phyloP scores from a whole-genome alignment of 2,113 vertebrate genomes.

The Galbula dea region DNA sequence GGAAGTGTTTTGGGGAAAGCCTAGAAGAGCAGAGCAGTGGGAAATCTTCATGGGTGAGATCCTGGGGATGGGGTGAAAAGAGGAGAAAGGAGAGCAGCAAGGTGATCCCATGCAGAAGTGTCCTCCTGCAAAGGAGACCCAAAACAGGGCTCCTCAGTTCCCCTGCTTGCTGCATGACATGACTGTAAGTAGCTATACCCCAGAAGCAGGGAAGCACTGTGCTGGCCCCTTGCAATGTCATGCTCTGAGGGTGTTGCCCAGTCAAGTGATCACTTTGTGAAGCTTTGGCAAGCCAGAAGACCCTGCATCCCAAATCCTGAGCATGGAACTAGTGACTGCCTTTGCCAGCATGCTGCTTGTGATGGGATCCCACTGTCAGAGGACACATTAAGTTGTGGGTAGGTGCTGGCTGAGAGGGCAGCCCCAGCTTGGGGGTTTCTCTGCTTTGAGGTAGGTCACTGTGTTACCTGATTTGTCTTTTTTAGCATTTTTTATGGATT shows the following conservation, averaged over 20 bases:
- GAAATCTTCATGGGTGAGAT: not conserved
- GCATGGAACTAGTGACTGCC: not conserved
- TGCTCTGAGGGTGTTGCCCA: not conserved
- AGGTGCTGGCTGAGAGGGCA: not conserved
- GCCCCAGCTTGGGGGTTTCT: not conserved
- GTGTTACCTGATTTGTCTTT: not conserved
- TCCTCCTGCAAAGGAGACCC: not conserved
- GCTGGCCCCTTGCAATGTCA: not conserved
- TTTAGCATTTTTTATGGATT: not conserved
- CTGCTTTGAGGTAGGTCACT: not conserved
- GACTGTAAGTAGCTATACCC: not conserved
- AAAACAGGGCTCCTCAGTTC: not conserved
- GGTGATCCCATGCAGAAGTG: not conserved
- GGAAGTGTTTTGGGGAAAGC: not conserved
- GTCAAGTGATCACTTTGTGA: not conserved
- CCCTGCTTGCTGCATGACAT: not conserved
- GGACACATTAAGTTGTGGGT: not conserved
- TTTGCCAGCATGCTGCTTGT: accelerated
- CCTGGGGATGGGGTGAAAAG: not conserved
- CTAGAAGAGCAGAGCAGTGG: not conserved
- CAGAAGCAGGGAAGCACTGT: accelerated
- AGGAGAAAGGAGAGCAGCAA: not conserved
- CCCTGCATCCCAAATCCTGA: accelerated
- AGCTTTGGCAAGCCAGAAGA: not conserved
- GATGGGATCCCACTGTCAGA: not conserved